Base-by-base conservation (phyloP, 2,797 vertebrate genomes). In the Macroramphosus scolopax region DNA sequence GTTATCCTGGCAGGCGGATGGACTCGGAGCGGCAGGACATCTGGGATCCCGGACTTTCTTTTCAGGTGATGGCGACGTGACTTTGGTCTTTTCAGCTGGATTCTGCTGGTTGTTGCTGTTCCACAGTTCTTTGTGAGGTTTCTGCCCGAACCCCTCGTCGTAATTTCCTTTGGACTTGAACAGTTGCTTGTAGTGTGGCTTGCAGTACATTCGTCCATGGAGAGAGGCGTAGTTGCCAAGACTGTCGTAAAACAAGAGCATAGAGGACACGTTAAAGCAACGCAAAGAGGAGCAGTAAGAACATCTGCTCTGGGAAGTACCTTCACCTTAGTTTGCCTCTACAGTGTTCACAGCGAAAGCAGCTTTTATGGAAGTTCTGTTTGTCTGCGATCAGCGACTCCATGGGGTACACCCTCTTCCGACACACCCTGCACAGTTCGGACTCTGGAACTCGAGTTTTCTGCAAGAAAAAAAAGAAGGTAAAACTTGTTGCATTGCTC, bases 161-260 rank as follows among this genome's bases (percentile, higher is more conserved):
- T 99, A 99, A 89, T 99, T 99, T 86, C 97, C 97, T 92, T 95
- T 99, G 64, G 95, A 91, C 82, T 96, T 97, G 83, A 99, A 99
- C 73, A 99, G 92, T 80, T 99, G 97, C 73, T 93, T 97, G 87
- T 94, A 98, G 81, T 99, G 96, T 60, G 95, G 92, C 82, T 93
- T 98, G 84, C 97, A 99, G 74, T 98, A 99, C 90, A 97, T 93
- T 77, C 92, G 92, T 92, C 96, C 96, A 88, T 96, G 94, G 87
- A 98, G 97, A 92, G 97, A 96, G 67, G 96, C 95, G 1, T 96
- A 99, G 89, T 93, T 98, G 83, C 95, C 95, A 72, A 99, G 91
- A 78, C 96, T 99, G 68, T 18, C 8, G 9, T n/a, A 82, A 28
- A 20, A 81, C 77, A 51, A 22, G 53, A 29, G 46, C 24, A 8